Evolutionary conservation across 2,113 vertebrate genomes (phyloP).

Genomic region (Calonectris borealis): DNA sequence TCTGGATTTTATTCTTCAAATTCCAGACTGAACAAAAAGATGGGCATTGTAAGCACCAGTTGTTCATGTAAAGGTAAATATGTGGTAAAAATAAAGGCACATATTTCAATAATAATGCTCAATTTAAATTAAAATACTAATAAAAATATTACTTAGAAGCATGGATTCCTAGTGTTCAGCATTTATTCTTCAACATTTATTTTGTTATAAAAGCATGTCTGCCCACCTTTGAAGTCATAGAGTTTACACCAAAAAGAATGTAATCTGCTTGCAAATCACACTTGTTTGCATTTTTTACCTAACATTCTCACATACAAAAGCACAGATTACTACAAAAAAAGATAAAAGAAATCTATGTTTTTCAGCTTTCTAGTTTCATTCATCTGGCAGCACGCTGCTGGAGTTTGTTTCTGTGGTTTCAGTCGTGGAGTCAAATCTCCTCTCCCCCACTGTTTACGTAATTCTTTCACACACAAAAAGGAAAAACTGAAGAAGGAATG

Average conservation of each 20-base stretch:
- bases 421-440: not conserved
- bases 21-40: not conserved
- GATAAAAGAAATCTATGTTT: not conserved
- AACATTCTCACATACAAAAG: not conserved
- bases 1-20: not conserved
- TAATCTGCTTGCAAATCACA: not conserved
- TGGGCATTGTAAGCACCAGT: not conserved
- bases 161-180: not conserved
- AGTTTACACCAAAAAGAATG: not conserved
- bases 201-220: not conserved
- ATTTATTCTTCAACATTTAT: not conserved
- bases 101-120: not conserved
- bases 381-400: not conserved
- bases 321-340: not conserved
- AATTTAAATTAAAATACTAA: not conserved
- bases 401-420: not conserved
- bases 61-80: not conserved
- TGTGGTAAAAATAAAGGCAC: not conserved
- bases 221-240: not conserved
- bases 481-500: not conserved
- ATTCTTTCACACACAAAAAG: not conserved
- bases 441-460: not conserved
- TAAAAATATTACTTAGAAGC: not conserved
- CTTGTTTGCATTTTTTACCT: not conserved
- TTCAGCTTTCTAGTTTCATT: not conserved